Base-by-base conservation (phyloP, 1,140 invertebrate genomes). In the Ceratina australensis region DNA sequence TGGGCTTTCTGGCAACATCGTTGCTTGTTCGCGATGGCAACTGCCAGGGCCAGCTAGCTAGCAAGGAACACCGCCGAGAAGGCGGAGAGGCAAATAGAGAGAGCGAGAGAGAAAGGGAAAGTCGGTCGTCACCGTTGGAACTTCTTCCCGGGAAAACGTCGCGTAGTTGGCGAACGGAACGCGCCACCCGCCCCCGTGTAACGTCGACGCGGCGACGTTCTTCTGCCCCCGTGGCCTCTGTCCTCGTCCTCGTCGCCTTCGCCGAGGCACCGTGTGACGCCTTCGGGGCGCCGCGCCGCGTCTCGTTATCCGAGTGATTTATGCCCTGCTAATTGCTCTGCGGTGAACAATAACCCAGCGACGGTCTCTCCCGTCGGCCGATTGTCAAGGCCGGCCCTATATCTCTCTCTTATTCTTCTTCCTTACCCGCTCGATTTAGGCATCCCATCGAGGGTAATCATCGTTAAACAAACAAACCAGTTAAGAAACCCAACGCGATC, bases 261-360 rank as follows among this genome's bases (percentile, higher is more conserved):
- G 28, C 18, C 26, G 12, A 57, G 50, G 76, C 75, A 69, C 80
- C 80, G 47, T 42, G 33, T 42, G 33, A 42, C 33, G 33, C 33
- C 33, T 54, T 69, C 83, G 86, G 79, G 87, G 79, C 86, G 82
- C 67, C 85, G 83, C 79, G 87, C 91, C 91, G 84, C 80, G 89
- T 91, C 91, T 92, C 90, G 91, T 92, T 92, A 92, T 91, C 86
- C 88, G 54, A 49, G 80, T 84, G 88, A 92, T 92, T 90, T 92
- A 92, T 90, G 87, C 89, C 85, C 85, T 88, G 87, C 90, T 92
- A 92, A 92, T 92, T 92, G 90, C 89, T 88, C 86, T 84, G 86
- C 86, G 84, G 78, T 75, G 80, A 90, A 90, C 88, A 91, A 90
- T 88, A 89, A 83, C 82, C 81, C 33, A 10, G 33, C 33, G 33